Percentiles rank a stretch among this genome's conserved stretches.
Evolutionary conservation across 1,140 invertebrate species (phyloP).

Genomic region (Anastrepha obliqua): DNA sequence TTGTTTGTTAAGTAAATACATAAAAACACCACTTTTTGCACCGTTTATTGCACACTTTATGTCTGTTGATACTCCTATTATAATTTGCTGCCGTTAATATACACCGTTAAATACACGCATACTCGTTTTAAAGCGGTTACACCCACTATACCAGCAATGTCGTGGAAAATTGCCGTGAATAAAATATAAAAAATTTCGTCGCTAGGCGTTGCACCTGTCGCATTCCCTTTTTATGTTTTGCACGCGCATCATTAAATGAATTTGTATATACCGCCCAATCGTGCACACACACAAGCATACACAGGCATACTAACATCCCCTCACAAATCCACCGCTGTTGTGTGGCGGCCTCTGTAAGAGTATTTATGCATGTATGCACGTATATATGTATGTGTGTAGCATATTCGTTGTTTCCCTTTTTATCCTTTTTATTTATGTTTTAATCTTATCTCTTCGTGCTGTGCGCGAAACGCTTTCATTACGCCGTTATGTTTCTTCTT

Average conservation of each 20-base stretch:
- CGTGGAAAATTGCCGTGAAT: slow-evolving; percentile 22
- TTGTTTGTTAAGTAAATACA: slow-evolving; percentile 44
- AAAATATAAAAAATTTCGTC: not conserved
- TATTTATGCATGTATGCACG: not conserved
- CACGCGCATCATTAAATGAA: not conserved
- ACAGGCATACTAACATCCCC: not conserved
- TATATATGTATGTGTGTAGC: not conserved
- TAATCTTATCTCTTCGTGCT: slow-evolving; percentile 31
- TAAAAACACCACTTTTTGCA: not conserved
- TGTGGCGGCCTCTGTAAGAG: too few species aligned
- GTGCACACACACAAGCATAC: not conserved
- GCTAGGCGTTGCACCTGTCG: slow-evolving; percentile 27
- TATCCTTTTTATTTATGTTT: slow-evolving; percentile 27
- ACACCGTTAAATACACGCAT: not conserved
- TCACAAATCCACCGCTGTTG: too few species aligned
- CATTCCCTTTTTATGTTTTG: not conserved
- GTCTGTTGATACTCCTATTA: not conserved
- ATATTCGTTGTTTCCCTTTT: not conserved
- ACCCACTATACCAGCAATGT: not conserved
- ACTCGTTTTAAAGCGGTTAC: not conserved
- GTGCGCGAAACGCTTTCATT: slow-evolving; percentile 3
- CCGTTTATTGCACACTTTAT: slow-evolving; percentile 22
- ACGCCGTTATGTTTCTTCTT: not conserved
- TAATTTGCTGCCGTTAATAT: slow-evolving; percentile 7
- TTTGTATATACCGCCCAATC: not conserved